Conservation (phyloP, 2,888 invertebrate species). For the Clistopyga incitator region DNA sequence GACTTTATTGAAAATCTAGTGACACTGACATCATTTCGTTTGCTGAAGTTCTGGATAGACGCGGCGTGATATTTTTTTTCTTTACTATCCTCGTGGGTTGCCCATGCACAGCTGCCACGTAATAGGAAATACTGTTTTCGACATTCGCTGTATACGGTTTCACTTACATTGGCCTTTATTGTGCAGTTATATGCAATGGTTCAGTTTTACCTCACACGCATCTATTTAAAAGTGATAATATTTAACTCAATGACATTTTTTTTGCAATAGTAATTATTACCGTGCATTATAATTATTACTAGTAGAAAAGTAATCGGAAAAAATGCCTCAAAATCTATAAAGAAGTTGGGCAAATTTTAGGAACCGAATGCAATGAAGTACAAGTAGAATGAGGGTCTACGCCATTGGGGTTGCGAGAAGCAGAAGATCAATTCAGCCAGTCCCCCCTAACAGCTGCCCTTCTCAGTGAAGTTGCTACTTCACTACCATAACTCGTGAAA, state of each 20-base stretch:
- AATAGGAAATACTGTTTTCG: constrained; percentile 12
- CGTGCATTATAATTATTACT: background rate
- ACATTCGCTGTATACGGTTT: constrained; percentile 14
- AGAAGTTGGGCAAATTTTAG: background rate
- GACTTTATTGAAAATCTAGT: constrained; percentile 37
- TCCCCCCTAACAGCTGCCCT: constrained; percentile 27
- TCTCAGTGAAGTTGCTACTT: constrained; percentile 16
- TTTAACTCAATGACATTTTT: background rate
- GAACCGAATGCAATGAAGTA: constrained; percentile 22
- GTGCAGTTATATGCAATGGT: constrained; percentile 27
- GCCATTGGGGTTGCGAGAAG: constrained; percentile 64
- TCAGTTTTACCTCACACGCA: background rate
- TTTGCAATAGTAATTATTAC: background rate
- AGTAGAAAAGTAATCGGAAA: background rate
- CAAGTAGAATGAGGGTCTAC: constrained; percentile 37
- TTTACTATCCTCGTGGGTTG: constrained; percentile 12
- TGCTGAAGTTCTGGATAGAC: constrained; percentile 3
- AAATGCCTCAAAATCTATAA: too few relatives aligned
- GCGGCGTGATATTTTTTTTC: constrained; percentile 13
- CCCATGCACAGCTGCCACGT: constrained; percentile 1
- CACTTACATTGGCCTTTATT: constrained; percentile 31
- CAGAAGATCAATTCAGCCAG: constrained; percentile 68
- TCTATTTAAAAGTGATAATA: background rate
- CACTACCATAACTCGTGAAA: constrained; percentile 8
- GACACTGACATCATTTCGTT: constrained; percentile 48